phyloP scores from a whole-genome alignment of 2,113 vertebrate genomes.

The Hemibagrus wyckioides region DNA sequence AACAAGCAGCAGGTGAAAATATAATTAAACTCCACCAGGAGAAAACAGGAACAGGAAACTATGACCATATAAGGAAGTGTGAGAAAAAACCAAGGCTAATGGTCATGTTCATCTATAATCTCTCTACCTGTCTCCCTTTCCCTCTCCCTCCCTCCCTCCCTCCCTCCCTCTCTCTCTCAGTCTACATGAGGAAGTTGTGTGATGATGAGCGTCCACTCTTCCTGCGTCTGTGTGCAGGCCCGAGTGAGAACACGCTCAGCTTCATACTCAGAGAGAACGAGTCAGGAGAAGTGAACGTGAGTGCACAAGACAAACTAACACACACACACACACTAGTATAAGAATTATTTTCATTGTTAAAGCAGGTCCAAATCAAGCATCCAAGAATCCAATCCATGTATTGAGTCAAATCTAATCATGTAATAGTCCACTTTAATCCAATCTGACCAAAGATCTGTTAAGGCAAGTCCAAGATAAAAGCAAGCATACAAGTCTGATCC shows the following conservation, averaged over 20 bases:
- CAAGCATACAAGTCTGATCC: not conserved
- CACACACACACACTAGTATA: not conserved
- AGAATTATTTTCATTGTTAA: not conserved
- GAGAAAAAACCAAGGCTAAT: not conserved
- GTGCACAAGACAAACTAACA: conserved; percentile 55
- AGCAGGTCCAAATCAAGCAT: not conserved
- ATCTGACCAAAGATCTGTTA: not conserved
- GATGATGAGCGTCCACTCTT: conserved; percentile 85
- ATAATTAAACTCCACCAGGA: not conserved
- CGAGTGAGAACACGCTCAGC: conserved; percentile 85
- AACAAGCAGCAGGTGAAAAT: not conserved
- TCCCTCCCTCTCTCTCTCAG: conserved; percentile 62
- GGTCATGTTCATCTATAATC: not conserved
- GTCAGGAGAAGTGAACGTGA: conserved; percentile 92
- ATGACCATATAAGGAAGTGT: conserved; percentile 4
- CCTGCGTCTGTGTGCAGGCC: conserved; percentile 87
- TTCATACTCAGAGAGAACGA: conserved; percentile 94
- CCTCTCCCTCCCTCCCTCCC: not conserved
- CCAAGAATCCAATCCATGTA: not conserved
- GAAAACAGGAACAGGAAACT: not conserved
- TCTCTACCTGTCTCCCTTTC: not conserved
- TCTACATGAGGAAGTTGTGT: conserved; percentile 82
- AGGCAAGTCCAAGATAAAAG: not conserved
- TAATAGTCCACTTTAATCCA: not conserved
- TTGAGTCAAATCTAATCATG: too few relatives aligned